Percentiles rank a stretch among this genome's conserved stretches.
These are phyloP conservation scores for Lysandra coridon DNA, from an alignment of 2,888 invertebrate genomes.

Conservation along the genomic window DNA sequence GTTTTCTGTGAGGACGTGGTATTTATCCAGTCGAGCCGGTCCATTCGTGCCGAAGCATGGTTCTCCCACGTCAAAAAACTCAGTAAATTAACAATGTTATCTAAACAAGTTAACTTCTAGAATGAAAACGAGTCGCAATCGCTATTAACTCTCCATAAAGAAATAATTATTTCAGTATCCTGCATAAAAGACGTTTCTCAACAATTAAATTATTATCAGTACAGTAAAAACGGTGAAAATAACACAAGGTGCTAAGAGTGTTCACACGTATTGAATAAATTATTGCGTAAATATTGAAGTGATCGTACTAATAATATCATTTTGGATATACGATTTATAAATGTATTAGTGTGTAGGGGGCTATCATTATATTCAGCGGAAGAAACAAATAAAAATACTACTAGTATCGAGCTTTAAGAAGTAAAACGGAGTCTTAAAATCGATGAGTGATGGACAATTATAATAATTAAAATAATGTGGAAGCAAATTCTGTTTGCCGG, in stretches of 20 bases:
- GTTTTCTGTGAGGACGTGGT: no score
- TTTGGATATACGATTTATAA: background rate
- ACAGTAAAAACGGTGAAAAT: background rate
- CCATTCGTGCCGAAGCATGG: no score
- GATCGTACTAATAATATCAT: background rate
- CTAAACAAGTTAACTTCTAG: background rate
- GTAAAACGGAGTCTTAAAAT: background rate
- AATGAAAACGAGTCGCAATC: background rate
- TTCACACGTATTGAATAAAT: background rate
- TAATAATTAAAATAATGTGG: constrained; percentile 5
- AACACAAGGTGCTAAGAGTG: background rate
- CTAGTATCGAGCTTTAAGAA: background rate
- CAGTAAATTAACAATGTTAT: background rate
- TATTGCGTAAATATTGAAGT: background rate
- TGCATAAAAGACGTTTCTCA: background rate
- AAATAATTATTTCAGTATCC: background rate
- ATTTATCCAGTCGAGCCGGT: no score
- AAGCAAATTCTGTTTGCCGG: background rate
- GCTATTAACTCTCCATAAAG: background rate
- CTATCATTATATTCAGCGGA: background rate
- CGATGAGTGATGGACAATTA: background rate
- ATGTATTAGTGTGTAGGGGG: background rate
- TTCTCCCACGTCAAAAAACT: no score
- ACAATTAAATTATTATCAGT: background rate
- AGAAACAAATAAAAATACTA: background rate